Evolutionary conservation across 2,113 vertebrate genomes (phyloP).

Genomic region (Scatophagus argus): DNA sequence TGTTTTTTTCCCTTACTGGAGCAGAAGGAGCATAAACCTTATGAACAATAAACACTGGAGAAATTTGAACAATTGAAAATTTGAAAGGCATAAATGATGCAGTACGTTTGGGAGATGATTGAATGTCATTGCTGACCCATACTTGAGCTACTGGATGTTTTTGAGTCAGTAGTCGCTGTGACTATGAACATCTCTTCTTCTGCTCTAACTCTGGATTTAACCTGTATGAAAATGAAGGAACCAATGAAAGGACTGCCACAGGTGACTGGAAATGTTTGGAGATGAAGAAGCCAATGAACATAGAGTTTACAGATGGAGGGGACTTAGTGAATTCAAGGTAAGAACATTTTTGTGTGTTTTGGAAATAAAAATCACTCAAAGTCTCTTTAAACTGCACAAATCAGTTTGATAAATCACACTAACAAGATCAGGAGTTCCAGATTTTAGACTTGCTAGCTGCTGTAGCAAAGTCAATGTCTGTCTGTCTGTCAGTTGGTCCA

Average conservation of each 20-base stretch:
- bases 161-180: conserved; percentile 51
- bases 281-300: conserved; percentile 53
- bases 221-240: conserved; percentile 76
- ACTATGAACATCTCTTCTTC: conserved; percentile 64
- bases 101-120: conserved; percentile 45
- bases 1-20: conserved; percentile 58
- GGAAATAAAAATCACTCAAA: neutral
- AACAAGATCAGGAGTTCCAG: too few relatives aligned
- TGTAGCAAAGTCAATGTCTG: neutral
- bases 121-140: conserved; percentile 61
- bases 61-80: conserved; percentile 54
- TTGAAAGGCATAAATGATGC: conserved; percentile 54
- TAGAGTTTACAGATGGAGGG: conserved; percentile 33
- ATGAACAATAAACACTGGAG: conserved; percentile 80
- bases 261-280: conserved; percentile 50
- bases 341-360: conserved; percentile 16
- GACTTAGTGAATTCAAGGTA: conserved; percentile 58
- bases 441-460: neutral
- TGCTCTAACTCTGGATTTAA: conserved; percentile 70
- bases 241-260: conserved; percentile 54
- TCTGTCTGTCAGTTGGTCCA: too few relatives aligned
- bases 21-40: conserved; percentile 67
- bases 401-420: too few relatives aligned
- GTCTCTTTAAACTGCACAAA: too few relatives aligned
- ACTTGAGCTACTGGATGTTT: conserved; percentile 61